Percentiles rank a stretch among this genome's conserved stretches.
phyloP scores from a whole-genome alignment of 1,140 invertebrate genomes.

The Chrysomallon squamiferum region DNA sequence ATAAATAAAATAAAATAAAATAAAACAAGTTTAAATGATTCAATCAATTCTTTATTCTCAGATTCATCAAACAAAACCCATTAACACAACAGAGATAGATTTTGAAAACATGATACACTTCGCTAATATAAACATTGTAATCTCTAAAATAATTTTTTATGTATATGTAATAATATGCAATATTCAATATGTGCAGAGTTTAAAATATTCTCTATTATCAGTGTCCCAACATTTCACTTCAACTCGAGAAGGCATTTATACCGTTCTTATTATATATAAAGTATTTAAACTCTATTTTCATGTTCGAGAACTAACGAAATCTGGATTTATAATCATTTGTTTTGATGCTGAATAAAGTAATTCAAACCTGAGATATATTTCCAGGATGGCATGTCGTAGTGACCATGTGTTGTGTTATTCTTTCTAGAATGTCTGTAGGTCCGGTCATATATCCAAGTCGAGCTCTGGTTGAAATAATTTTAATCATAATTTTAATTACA shows the following conservation, averaged over 20 bases:
- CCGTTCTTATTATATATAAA: background rate
- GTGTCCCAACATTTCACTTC: background rate
- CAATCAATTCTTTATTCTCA: background rate
- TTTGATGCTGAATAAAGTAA: background rate
- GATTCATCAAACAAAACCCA: no score
- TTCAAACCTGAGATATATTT: constrained; percentile 74
- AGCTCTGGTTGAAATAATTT: constrained; percentile 69
- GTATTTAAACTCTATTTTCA: background rate
- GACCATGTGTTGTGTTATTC: constrained; percentile 69
- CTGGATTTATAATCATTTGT: background rate
- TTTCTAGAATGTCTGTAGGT: constrained; percentile 38
- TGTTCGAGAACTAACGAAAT: no score
- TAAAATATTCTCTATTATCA: background rate
- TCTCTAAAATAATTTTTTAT: no score
- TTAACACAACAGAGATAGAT: no score
- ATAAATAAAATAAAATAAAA: constrained; percentile 64
- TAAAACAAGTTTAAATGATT: background rate
- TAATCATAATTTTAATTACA: no score
- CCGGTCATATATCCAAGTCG: constrained; percentile 75
- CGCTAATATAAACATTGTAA: no score
- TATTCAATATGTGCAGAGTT: no score
- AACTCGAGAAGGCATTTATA: background rate
- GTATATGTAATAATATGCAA: no score
- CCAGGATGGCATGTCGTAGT: constrained; percentile 76
- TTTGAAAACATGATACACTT: no score